Percentiles rank a stretch among this genome's conserved stretches.
phyloP scores from a whole-genome alignment of 2,888 invertebrate genomes.

The Andrena chrysosceles region DNA sequence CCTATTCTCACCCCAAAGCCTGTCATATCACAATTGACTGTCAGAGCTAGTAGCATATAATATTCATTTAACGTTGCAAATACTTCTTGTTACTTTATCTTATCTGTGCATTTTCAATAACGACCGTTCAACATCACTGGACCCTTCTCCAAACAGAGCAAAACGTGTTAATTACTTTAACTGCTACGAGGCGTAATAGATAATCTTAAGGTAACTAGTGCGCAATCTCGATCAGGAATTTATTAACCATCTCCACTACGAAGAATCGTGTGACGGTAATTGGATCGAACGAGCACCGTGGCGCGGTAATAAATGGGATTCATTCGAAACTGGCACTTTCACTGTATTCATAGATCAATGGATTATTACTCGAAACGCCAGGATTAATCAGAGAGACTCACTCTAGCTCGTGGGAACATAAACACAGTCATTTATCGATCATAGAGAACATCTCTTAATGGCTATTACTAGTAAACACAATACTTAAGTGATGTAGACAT shows the following conservation, averaged over 20 bases:
- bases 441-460: neutral
- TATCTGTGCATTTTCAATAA: neutral
- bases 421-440: neutral
- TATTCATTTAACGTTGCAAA: too few species aligned
- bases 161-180: conserved; percentile 11
- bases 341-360: conserved; percentile 25
- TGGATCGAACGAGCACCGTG: conserved; percentile 11
- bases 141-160: neutral
- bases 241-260: conserved; percentile 2
- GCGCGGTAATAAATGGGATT: conserved; percentile 29
- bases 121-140: neutral
- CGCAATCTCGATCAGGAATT: conserved; percentile 17
- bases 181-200: conserved; percentile 3
- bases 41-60: too few species aligned
- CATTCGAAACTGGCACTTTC: conserved; percentile 41
- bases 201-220: conserved; percentile 11
- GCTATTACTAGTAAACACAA: neutral
- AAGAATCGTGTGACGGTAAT: conserved; percentile 31
- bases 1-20: too few species aligned
- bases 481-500: neutral
- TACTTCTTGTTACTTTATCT: too few species aligned
- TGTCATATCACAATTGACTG: too few species aligned
- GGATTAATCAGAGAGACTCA: neutral
- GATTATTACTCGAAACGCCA: neutral
- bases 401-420: neutral